Percentiles rank a stretch among this genome's conserved stretches.
Evolutionary conservation across 92 coral and sea anemone genomes (phyloP).

Genomic region (Actinernus sp.): DNA sequence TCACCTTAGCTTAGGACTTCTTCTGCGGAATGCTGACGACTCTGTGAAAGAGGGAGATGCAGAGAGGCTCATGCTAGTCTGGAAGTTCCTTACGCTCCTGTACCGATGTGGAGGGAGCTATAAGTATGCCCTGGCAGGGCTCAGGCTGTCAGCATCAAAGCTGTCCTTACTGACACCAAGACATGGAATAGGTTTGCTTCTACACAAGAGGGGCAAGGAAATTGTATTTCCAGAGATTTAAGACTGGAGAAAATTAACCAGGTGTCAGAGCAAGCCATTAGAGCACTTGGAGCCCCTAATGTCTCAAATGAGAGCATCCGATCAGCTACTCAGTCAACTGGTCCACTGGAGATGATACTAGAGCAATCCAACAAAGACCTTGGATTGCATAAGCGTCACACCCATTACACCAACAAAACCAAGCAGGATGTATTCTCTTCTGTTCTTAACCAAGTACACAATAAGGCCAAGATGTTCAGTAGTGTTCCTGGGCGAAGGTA

Average conservation of each 20-base stretch:
- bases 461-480: constrained; percentile 24
- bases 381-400: constrained; percentile 4
- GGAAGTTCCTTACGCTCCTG: constrained; percentile 43
- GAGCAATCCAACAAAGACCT: constrained; percentile 28
- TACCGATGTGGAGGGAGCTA: constrained; percentile 6
- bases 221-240: constrained; percentile 59
- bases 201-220: constrained; percentile 29
- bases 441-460: constrained; percentile 20
- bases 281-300: constrained; percentile 58
- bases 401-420: constrained; percentile 39
- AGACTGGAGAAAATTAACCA: constrained; percentile 37
- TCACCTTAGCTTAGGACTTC: constrained; percentile 39
- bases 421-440: constrained; percentile 3
- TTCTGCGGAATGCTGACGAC: constrained; percentile 58
- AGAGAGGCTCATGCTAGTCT: constrained; percentile 43
- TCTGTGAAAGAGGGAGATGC: constrained; percentile 58
- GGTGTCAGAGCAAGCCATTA: constrained; percentile 43
- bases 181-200: constrained; percentile 55
- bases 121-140: constrained; percentile 63
- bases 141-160: constrained; percentile 41
- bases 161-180: constrained; percentile 41
- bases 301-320: constrained; percentile 14
- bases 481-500: constrained; percentile 35
- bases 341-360: constrained; percentile 27
- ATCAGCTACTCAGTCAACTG: constrained; percentile 38